These are phyloP conservation scores for Styela clava DNA, from an alignment of 23 tunicate genomes.

Conservation along the genomic window DNA sequence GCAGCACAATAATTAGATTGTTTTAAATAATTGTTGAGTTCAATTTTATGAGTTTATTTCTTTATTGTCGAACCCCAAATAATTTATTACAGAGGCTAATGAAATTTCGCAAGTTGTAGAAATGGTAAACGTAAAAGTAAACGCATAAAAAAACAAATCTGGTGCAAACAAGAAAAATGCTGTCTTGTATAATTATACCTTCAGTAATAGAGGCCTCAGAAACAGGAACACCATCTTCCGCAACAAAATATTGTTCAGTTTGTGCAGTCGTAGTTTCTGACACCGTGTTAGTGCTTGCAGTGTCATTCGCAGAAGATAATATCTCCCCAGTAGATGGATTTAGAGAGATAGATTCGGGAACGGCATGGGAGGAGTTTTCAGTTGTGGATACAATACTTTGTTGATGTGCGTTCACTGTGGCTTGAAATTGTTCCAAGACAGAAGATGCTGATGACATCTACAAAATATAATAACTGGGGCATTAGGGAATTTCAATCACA, in stretches of 20 bases:
- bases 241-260: constrained; percentile 15
- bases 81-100: no score
- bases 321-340: constrained; percentile 10
- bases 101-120: no score
- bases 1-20: no score
- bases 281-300: not conserved
- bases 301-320: not conserved
- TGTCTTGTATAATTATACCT: not conserved
- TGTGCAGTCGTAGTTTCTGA: constrained; percentile 20
- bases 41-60: no score
- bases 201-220: not conserved
- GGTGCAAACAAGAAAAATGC: no score
- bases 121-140: no score
- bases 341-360: constrained; percentile 8
- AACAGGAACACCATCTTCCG: constrained; percentile 53
- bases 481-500: no score
- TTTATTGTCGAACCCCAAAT: no score
- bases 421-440: constrained; percentile 22
- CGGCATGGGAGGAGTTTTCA: not conserved
- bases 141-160: no score
- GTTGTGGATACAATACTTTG: constrained; percentile 16
- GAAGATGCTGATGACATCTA: constrained; percentile 15
- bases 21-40: no score
- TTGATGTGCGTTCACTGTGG: constrained; percentile 22
- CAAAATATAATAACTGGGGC: no score